Evolutionary conservation across 2,113 vertebrate species (phyloP), one percentile per base, ranked within the genome.

Genomic region (Myrmophylax atrothorax): DNA sequence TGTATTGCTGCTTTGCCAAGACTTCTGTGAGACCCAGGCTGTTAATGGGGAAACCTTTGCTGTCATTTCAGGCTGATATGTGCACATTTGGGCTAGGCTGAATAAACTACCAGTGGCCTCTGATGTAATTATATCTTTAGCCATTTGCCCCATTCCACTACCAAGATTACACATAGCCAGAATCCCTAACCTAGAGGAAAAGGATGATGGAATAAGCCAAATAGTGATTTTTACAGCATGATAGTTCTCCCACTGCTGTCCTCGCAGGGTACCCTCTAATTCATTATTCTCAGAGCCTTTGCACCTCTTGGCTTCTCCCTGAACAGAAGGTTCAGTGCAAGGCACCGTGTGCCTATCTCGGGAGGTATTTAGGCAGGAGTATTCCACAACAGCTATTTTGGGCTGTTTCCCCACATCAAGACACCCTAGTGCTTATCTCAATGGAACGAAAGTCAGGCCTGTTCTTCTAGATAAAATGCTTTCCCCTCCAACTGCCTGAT

Each of bases 381-480:
- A 72, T 91, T 84, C 94, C 79, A 94, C 90, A 90, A 11, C 83
- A 86, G 90, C 76, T 95, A 72, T 94, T 95, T 25, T 60, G 77
- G 95, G 89, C 81, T 82, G 6, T 94, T 96, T 96, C 91, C 81
- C 84, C 91, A 87, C n/a, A 47, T 29, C 13, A 66, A 95, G 89
- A 79, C 94, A 84, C 91, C 87, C 86, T 37, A 70, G 96, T 81
- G 85, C 95, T 98, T 98, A 98, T 98, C 97, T 97, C 88, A 94
- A 96, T 98, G 94, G 98, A 98, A 97, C 96, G 31, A 97, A 97
- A 96, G 96, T 94, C 97, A 96, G 97, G 97, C 97, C 97, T 98
- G 98, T 97, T 97, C 93, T 97, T 97, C 93, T 94, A 97, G 98
- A 98, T 98, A 98, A 98, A 98, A 96, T 97, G 95, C 92, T 97